Percentiles rank a stretch among this genome's conserved stretches.
phyloP scores from a whole-genome alignment of 1,140 invertebrate genomes.

The Drosophila willistoni region DNA sequence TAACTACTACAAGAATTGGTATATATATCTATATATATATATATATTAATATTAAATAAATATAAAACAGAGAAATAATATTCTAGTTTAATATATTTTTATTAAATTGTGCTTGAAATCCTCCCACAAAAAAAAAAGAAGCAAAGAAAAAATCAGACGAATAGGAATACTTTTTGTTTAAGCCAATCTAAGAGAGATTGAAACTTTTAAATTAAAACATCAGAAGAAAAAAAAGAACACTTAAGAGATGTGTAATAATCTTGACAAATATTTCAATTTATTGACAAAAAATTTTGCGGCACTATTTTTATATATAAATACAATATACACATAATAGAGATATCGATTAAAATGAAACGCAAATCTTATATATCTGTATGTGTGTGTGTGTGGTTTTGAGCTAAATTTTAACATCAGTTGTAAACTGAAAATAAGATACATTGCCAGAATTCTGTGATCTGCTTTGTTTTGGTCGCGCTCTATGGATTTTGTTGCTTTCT shows the following conservation, averaged over 20 bases:
- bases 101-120: too few relatives aligned
- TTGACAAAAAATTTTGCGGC: conserved; percentile 66
- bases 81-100: too few relatives aligned
- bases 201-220: too few relatives aligned
- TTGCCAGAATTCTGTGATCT: conserved; percentile 34
- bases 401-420: conserved; percentile 43
- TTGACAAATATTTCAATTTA: conserved; percentile 58
- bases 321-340: conserved; percentile 54
- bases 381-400: conserved; percentile 28
- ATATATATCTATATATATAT: conserved; percentile 53
- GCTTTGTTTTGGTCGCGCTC: conserved; percentile 52
- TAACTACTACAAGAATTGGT: conserved; percentile 64
- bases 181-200: too few relatives aligned
- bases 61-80: conserved; percentile 21
- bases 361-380: conserved; percentile 23
- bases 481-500: background rate
- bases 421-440: conserved; percentile 54
- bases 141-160: too few relatives aligned
- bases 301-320: conserved; percentile 35
- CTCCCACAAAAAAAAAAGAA: too few relatives aligned
- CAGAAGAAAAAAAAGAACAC: too few relatives aligned
- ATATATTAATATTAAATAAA: conserved; percentile 62
- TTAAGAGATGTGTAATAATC: background rate
- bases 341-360: conserved; percentile 48
- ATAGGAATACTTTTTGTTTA: too few relatives aligned